phyloP scores from a whole-genome alignment of 2,113 vertebrate genomes.

The Corydoras sp. region DNA sequence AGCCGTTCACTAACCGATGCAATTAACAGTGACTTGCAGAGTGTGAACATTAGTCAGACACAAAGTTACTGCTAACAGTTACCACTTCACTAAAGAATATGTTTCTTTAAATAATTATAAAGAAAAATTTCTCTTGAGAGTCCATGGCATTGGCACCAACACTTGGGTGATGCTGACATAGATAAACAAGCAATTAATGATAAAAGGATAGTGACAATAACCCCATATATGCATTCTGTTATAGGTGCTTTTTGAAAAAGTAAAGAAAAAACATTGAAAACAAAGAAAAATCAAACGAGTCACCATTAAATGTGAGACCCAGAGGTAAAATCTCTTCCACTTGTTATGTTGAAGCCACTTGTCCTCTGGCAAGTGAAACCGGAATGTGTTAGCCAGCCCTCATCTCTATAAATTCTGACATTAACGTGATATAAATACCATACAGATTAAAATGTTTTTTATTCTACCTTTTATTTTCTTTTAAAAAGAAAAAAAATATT shows the following conservation, averaged over 20 bases:
- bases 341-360: background rate
- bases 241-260: background rate
- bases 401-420: slow-evolving; percentile 49
- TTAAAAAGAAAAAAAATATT: slow-evolving; percentile 41
- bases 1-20: slow-evolving; percentile 5
- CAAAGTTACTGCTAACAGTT: slow-evolving; percentile 64
- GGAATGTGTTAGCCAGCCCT: slow-evolving; percentile 52
- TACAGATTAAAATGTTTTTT: slow-evolving; percentile 40
- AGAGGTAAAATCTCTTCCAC: slow-evolving; percentile 16
- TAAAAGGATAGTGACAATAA: background rate
- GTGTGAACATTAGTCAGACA: slow-evolving; percentile 48
- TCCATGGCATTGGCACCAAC: slow-evolving; percentile 40
- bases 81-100: slow-evolving; percentile 67
- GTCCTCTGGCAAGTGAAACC: slow-evolving; percentile 14
- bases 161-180: slow-evolving; percentile 31
- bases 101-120: slow-evolving; percentile 44
- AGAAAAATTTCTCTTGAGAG: slow-evolving; percentile 7
- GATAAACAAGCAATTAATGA: background rate
- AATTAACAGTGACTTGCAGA: slow-evolving; percentile 37
- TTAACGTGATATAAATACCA: slow-evolving; percentile 51
- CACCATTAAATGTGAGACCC: background rate
- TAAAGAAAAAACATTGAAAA: background rate
- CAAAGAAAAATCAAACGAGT: background rate
- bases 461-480: slow-evolving; percentile 46
- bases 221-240: slow-evolving; percentile 3